Evolutionary conservation across 2,113 vertebrate genomes (phyloP), one percentile per base, ranked within the genome.

Genomic region (Gymnocephalus cernua): DNA sequence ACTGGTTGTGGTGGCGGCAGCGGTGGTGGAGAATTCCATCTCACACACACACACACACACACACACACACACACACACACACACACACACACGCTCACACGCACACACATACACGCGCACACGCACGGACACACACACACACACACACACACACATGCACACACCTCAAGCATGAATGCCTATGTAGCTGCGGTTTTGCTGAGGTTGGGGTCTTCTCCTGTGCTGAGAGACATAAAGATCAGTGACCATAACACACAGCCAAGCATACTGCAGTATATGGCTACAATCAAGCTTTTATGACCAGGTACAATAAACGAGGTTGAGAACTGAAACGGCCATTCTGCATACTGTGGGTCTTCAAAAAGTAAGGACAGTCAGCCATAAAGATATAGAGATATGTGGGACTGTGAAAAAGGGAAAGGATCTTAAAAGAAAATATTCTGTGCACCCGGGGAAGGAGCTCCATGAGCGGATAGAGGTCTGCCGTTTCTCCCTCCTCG

Each of bases 271-370:
- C 85, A 81, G 77, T 87, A 92, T 92, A 91, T 67, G 65, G 86
- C 82, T 74, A 90, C 88, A 87, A 91, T 92, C 86, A 91, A 91
- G 81, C 67, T 88, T 92, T 92, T 91, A 92, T 90, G 82, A 81
- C 84, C 72, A 83, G 83, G 85, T 83, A 91, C 83, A 88, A 88
- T 91, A 90, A 90, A 89, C 1, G 77, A 70, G 78, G 66, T 63
- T 62, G 29, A 59, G 79, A 77, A 84, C 44, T 84, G 85, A 86
- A 87, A 85, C 35, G 27, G 48, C 83, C 62, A 74, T 88, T 89
- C 83, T 90, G 83, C 86, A 88, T 89, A 86, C 79, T 53, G n/a
- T 66, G 68, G 75, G 47, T 81, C 62, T 80, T 74, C 83, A 74
- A 68, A 86, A 79, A 77, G 76, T 83, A 68, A 62, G 59, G 73